Conservation (phyloP, 2,888 invertebrate species). For the Philereme vetulata region DNA sequence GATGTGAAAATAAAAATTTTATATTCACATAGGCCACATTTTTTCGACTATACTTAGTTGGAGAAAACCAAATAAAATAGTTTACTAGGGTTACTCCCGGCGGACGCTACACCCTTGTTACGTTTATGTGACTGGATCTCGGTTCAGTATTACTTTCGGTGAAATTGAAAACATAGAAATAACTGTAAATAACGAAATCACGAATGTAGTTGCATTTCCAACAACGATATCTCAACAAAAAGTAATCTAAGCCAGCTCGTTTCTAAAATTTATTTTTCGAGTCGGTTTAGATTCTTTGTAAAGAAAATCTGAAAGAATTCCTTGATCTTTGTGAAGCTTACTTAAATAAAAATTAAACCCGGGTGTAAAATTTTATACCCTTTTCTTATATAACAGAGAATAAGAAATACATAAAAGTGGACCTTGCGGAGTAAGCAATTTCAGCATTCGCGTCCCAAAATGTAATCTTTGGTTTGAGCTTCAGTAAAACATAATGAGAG, state of each 20-base stretch:
- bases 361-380: conserved; percentile 36
- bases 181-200: conserved; percentile 38
- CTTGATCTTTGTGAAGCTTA: conserved; percentile 29
- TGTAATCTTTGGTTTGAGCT: conserved; percentile 49
- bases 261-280: conserved; percentile 21
- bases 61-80: conserved; percentile 62
- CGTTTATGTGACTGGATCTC: conserved; percentile 55
- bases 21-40: conserved; percentile 5
- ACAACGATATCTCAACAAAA: conserved; percentile 14
- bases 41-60: conserved; percentile 26
- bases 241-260: conserved; percentile 12
- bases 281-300: conserved; percentile 9
- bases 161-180: conserved; percentile 46
- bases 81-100: conserved; percentile 60
- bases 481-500: background rate
- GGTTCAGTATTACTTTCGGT: conserved; percentile 43
- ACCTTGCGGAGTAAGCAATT: conserved; percentile 44
- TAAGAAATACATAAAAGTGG: conserved; percentile 32
- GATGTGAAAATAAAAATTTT: too few species aligned
- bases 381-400: conserved; percentile 35
- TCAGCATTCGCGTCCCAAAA: conserved; percentile 43
- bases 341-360: conserved; percentile 33
- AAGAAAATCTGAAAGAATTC: conserved; percentile 25
- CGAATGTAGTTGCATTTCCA: conserved; percentile 18
- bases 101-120: conserved; percentile 53